Evolutionary conservation across 2,797 vertebrate genomes (phyloP), one percentile per base, ranked within the genome.

Genomic region (Onychomys torridus): DNA sequence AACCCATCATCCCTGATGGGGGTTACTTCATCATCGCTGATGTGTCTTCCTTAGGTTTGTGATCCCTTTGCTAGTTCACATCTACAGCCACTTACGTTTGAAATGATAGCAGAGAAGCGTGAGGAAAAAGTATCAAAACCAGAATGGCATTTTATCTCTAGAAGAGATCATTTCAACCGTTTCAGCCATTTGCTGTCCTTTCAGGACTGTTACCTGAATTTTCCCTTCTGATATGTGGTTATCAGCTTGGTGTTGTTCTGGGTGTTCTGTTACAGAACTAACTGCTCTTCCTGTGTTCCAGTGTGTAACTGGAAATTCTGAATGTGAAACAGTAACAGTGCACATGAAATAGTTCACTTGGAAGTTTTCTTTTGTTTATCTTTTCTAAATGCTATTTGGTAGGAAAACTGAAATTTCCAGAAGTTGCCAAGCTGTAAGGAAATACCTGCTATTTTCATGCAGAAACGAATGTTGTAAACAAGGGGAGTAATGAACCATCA

Each of bases 21-120:
- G 99, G 99, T 91, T 99, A 99, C 98, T 99, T 99, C 95, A 99
- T 99, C 98, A 98, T 99, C 0, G 99, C 98, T 27, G 99, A 99
- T 57, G 98, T 99, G 96, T 99, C 99, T 21, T 93, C 97, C 1
- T 98, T 99, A 96, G 99, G 99, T 99, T 96, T 98, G 98, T 98
- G 93, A 96, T 86, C 29, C 3, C 32, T 96, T 93, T 93, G 96
- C 96, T 96, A 78, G 79, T 95, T 90, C 73, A 90, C 73, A 46
- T 75, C 29, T 17, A 85, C 11, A 23, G 65, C 93, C 93, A 91
- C 27, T 46, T 81, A n/a, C 3, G 6, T 93, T 34, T 61, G 27
- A 90, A 79, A 59, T 49, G 49, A n/a, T 71, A n/a, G 81, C 11
- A 91, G 25, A 90, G 83, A n/a, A 57, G 76, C 71, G 57, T 25